phyloP scores from a whole-genome alignment of 2,113 vertebrate species.

The Lamprotornis superbus region DNA sequence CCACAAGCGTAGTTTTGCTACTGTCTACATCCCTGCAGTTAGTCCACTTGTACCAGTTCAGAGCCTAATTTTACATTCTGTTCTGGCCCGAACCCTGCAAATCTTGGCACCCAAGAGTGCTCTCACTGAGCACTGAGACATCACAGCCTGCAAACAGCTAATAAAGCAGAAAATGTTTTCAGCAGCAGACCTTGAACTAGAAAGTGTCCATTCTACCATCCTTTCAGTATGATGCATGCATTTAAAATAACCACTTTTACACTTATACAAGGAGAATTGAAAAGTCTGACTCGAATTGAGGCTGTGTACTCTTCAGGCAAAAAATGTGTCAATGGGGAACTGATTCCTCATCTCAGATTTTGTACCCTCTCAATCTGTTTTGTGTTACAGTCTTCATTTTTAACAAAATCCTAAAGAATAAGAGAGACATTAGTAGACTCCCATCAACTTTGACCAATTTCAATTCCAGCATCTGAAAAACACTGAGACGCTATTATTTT shows the following conservation, averaged over 20 bases:
- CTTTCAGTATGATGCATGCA: constrained; percentile 11
- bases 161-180: constrained; percentile 52
- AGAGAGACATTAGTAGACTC: not conserved
- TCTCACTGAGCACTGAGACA: not conserved
- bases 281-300: not conserved
- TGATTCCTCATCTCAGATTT: not conserved
- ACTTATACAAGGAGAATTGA: not conserved
- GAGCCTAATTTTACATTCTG: constrained; percentile 1
- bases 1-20: not conserved
- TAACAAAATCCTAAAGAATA: not conserved
- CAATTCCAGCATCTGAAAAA: not conserved
- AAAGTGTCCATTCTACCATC: constrained; percentile 16
- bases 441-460: not conserved
- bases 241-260: constrained; percentile 35
- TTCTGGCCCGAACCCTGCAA: constrained; percentile 11
- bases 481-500: not conserved
- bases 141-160: not conserved
- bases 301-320: not conserved
- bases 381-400: constrained; percentile 14
- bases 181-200: constrained; percentile 38
- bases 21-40: not conserved
- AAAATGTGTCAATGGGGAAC: constrained; percentile 27
- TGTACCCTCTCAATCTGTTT: not conserved
- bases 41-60: not conserved
- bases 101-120: not conserved